Percentiles rank a stretch among this genome's conserved stretches.
Evolutionary conservation across 2,888 invertebrate genomes (phyloP).

Genomic region (Drosophila basisetae): DNA sequence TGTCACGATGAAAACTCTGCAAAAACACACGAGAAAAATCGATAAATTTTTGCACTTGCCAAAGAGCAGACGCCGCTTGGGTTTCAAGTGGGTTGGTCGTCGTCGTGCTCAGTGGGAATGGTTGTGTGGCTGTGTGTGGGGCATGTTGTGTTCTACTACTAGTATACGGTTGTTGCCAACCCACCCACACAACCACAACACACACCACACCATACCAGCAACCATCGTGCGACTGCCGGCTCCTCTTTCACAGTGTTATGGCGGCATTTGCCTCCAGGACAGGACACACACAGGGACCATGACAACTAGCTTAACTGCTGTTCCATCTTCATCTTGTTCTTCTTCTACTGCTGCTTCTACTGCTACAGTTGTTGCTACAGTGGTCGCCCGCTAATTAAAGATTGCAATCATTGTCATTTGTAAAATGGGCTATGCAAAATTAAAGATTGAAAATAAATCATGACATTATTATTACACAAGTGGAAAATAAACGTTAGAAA

Average conservation of each 20-base stretch:
- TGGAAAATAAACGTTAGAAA: too few relatives aligned
- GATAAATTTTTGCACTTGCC: constrained; percentile 64
- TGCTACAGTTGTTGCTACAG: constrained; percentile 3
- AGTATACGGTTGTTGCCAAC: background rate
- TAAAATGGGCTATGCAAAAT: background rate
- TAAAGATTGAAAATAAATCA: background rate
- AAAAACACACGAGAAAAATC: constrained; percentile 42
- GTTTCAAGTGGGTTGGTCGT: constrained; percentile 2
- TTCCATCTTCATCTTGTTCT: constrained; percentile 12
- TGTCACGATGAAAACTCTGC: constrained; percentile 35
- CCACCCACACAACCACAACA: background rate
- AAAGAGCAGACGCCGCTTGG: constrained; percentile 42
- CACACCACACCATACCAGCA: background rate
- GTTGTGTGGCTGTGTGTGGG: background rate
- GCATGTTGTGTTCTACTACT: background rate
- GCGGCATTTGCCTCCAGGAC: constrained; percentile 33
- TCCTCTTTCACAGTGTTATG: constrained; percentile 27
- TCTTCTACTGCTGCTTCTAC: background rate
- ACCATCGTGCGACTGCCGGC: constrained; percentile 1
- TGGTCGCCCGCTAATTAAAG: constrained; percentile 1
- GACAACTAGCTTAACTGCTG: constrained; percentile 33
- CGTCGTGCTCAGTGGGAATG: background rate
- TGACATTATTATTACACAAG: too few relatives aligned
- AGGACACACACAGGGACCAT: constrained; percentile 1
- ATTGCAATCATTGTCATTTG: background rate